A percentile compares a stretch with the other conserved stretches of the same genome.
phyloP scores from a whole-genome alignment of 1,140 invertebrate species.

The Eueides isabella region DNA sequence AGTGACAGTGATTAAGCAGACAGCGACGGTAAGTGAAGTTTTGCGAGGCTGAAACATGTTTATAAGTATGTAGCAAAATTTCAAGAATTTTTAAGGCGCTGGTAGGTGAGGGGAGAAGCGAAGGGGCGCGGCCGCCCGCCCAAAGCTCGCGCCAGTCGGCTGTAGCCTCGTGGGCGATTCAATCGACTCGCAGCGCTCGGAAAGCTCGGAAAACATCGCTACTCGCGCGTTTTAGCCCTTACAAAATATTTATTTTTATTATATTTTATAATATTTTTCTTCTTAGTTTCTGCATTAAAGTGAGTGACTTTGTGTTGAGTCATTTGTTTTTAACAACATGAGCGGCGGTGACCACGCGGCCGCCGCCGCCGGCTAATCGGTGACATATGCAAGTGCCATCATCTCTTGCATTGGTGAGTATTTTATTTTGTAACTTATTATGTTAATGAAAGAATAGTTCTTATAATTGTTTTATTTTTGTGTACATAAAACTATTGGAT shows the following conservation, averaged over 20 bases:
- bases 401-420: constrained; percentile 66
- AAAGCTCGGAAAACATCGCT: constrained; percentile 30
- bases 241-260: neutral
- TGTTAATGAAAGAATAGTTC: neutral
- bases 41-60: constrained; percentile 52
- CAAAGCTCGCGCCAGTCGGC: constrained; percentile 59
- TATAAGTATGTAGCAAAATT: constrained; percentile 60
- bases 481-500: neutral
- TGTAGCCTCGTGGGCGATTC: constrained; percentile 47
- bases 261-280: neutral
- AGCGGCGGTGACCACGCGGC: constrained; percentile 58
- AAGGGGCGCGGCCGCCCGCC: constrained; percentile 65
- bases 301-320: constrained; percentile 38
- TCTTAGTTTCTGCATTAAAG: neutral
- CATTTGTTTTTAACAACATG: constrained; percentile 51
- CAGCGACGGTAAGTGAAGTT: constrained; percentile 36
- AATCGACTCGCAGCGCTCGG: constrained; percentile 32
- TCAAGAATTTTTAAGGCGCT: constrained; percentile 64
- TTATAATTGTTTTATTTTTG: neutral
- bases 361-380: constrained; percentile 62
- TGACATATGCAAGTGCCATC: constrained; percentile 42
- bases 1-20: constrained; percentile 34
- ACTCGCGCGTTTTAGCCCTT: constrained; percentile 28
- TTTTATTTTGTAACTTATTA: constrained; percentile 12
- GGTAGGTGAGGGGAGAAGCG: constrained; percentile 53